Base-by-base conservation (phyloP, 92 coral and sea anemone genomes). In the Bergia puertoricense region DNA sequence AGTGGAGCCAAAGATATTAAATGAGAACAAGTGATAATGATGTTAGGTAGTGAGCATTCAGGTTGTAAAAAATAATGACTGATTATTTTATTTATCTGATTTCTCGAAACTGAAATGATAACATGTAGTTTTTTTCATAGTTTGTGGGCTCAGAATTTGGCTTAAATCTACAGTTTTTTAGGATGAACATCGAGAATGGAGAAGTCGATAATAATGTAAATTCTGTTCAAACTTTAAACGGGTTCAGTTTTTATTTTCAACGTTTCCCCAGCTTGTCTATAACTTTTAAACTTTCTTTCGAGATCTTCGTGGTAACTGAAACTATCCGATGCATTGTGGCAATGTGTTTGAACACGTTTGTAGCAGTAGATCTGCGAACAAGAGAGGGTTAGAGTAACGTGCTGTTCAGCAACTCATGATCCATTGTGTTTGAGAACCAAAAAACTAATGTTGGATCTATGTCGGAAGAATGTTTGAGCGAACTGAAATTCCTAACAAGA, bases 1-100 rank as follows among this genome's bases (percentile, higher is more conserved):
- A 72, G 87, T 72, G 44, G 36, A 45, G 87, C 22, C 23, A 84
- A 84, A 73, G 87, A 84, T 71, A 3, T 68, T 4, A 84, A 84
- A n/a, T 84, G 67, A 84, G 6, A 51, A n/a, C 78, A 71, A 30
- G 65, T 10, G 42, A n/a, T 80, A 37, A 2, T 8, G 40, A 42
- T 46, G 65, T 18, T 39, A 23, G 8, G 16, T 30, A 54, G 38
- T 0, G 38, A 5, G 39, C 40, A 54, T 39, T 13, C 40, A 7
- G 15, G 40, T 39, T 37, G 16, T 22, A 36, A 4, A 30, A 1
- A 62, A 2, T 36, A 80, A 38, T 43, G n/a, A 14, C 40, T 38
- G 15, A 50, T 42, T 4, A 1, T 14, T 22, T 16, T 38, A 80
- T 41, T 73, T 73, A 11, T 73, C 77, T 38, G 73, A 80, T 67